Percentiles rank a stretch among this genome's conserved stretches.
Evolutionary conservation across 2,888 invertebrate species (phyloP).

Genomic region (Hemistola chrysoprasaria): DNA sequence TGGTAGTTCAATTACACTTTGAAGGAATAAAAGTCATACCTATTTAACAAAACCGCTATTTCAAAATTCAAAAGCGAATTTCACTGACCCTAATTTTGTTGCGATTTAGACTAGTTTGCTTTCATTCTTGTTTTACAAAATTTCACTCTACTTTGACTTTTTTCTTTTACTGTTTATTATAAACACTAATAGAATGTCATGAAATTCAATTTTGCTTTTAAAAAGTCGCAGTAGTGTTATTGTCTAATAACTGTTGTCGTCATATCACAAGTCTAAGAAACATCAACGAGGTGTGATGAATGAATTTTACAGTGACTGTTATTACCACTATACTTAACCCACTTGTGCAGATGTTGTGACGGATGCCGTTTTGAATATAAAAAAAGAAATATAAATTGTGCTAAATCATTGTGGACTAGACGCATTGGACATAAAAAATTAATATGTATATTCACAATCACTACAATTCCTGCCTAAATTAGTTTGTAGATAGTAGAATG

Average conservation of each 20-base stretch:
- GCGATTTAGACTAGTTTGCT: no score
- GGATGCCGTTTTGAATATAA: slow-evolving; percentile 15
- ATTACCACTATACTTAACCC: slow-evolving; percentile 34
- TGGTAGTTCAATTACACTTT: slow-evolving; percentile 38
- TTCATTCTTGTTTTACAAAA: no score
- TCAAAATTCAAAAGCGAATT: background rate
- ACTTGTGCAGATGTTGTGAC: slow-evolving; percentile 48
- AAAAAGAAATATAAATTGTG: slow-evolving; percentile 16
- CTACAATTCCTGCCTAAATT: slow-evolving; percentile 30
- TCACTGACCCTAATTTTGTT: slow-evolving; percentile 8
- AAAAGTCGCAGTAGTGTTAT: no score
- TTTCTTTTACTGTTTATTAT: no score
- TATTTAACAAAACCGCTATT: slow-evolving; percentile 8
- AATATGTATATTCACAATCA: slow-evolving; percentile 52
- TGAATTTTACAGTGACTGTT: slow-evolving; percentile 1
- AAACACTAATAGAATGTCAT: no score
- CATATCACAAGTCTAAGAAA: slow-evolving; percentile 1
- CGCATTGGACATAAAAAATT: slow-evolving; percentile 13
- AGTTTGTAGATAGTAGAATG: no score
- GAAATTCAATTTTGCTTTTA: no score
- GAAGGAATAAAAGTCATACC: slow-evolving; percentile 11
- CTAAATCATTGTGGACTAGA: slow-evolving; percentile 5
- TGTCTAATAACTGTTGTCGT: background rate
- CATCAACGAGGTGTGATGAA: slow-evolving; percentile 5
- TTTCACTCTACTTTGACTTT: no score